Base-by-base conservation (phyloP, 2,888 invertebrate species). In the Drosophila limbata region DNA sequence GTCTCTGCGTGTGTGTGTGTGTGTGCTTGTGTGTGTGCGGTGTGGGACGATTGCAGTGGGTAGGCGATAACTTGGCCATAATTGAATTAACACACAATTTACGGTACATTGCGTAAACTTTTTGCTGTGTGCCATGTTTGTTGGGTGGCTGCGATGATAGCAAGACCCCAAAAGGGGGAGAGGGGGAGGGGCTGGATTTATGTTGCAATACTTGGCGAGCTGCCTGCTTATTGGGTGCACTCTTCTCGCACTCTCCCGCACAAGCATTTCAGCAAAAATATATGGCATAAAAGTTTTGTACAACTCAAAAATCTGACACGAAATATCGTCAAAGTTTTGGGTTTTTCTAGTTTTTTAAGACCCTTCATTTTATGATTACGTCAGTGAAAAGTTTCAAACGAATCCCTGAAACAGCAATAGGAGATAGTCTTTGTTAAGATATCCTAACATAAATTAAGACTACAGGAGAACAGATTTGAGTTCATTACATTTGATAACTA, bases 21-120 rank as follows among this genome's bases (percentile, higher is more conserved):
- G 21, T 48, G 40, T 15, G 44, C 48, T 17, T 53, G 66, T 42
- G 55, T 33, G 40, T 42, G 63, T 52, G 62, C 39, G 61, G 53
- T 21, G 35, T 50, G 42, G 17, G 44, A 61, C 37, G 9, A 51
- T 9, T 52, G 60, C 72, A 72, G 57, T 61, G 66, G 70, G 64
- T 66, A 77, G 76, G 77, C 74, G 73, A 77, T 76, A 78, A 78
- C 70, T 72, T 77, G 73, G 64, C 57, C 78, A 85, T 90, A 90
- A 90, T 90, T 90, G 90, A 90, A 90, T 90, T 90, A 90, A 89
- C 89, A 90, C 89, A 90, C 89, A 89, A 83, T 89, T 89, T 85
- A 87, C 87, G 82, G 81, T 82, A 83, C 87, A 89, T 89, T 89
- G 89, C 79, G 80, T 84, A 84, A 86, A 87, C 86, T 86, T 84